These are phyloP conservation scores for Polietes domitor DNA, from an alignment of 2,888 invertebrate genomes.

Conservation along the genomic window DNA sequence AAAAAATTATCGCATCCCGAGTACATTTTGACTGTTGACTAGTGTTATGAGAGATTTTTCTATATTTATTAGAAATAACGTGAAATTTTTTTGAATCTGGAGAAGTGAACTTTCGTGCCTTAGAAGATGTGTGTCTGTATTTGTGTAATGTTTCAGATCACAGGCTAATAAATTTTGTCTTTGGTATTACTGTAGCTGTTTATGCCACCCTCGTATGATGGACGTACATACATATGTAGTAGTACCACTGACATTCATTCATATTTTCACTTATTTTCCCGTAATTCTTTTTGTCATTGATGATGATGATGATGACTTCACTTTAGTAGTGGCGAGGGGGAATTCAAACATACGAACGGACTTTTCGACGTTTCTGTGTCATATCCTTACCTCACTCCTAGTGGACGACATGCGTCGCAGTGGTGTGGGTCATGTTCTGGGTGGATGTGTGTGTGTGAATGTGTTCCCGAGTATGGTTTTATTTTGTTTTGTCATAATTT, in stretches of 20 bases:
- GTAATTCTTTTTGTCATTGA: conserved; percentile 31
- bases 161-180: no score
- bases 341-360: neutral
- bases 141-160: no score
- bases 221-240: no score
- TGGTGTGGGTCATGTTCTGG: conserved; percentile 18
- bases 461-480: conserved; percentile 38
- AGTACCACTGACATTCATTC: neutral
- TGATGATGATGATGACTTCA: conserved; percentile 17
- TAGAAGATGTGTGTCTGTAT: no score
- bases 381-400: neutral
- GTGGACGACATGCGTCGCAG: neutral
- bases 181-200: no score
- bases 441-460: neutral
- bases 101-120: no score
- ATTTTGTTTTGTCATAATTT: conserved; percentile 77
- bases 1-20: no score
- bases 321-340: neutral
- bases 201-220: neutral
- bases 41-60: no score
- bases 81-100: no score
- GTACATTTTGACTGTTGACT: no score
- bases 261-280: neutral
- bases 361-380: neutral
- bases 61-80: no score